phyloP scores from a whole-genome alignment of 2,888 invertebrate genomes.

The Lypha dubia region DNA sequence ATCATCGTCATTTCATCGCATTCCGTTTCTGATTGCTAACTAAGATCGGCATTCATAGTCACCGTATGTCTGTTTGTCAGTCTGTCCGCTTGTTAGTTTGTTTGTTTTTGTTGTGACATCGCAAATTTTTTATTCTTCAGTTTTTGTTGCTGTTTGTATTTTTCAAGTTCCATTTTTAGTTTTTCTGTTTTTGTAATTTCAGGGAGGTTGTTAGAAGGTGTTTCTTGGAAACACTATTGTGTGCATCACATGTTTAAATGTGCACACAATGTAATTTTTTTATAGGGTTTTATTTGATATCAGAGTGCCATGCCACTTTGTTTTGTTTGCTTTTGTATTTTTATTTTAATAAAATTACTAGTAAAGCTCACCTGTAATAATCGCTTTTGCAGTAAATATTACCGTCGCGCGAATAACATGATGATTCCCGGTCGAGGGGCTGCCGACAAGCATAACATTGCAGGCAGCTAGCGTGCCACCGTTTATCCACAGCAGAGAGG shows the following conservation, averaged over 20 bases:
- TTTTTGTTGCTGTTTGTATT: neutral
- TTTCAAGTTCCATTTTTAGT: conserved; percentile 9
- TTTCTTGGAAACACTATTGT: conserved; percentile 67
- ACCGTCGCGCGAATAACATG: conserved; percentile 96
- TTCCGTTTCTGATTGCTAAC: conserved; percentile 14
- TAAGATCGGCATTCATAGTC: conserved; percentile 23
- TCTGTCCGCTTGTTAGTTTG: neutral
- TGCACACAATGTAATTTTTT: conserved; percentile 51
- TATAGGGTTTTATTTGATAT: neutral
- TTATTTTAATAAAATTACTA: conserved; percentile 52
- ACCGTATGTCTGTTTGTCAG: neutral
- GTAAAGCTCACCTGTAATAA: conserved; percentile 93
- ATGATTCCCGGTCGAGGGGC: conserved; percentile 94
- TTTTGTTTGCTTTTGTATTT: too few species aligned
- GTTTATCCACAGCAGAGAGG: conserved; percentile 94
- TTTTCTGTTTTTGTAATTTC: conserved; percentile 20
- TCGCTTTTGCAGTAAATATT: conserved; percentile 98
- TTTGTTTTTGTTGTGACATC: neutral
- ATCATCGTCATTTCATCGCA: conserved; percentile 18
- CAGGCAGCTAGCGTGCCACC: conserved; percentile 96
- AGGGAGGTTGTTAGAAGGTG: conserved; percentile 66
- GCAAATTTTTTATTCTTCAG: conserved; percentile 30
- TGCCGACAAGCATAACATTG: conserved; percentile 95
- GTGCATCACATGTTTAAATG: conserved; percentile 57
- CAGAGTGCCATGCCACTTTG: too few species aligned